Evolutionary conservation across 1,140 invertebrate species (phyloP), one percentile per base, ranked within the genome.

Genomic region (Aphelinus atriplicis): DNA sequence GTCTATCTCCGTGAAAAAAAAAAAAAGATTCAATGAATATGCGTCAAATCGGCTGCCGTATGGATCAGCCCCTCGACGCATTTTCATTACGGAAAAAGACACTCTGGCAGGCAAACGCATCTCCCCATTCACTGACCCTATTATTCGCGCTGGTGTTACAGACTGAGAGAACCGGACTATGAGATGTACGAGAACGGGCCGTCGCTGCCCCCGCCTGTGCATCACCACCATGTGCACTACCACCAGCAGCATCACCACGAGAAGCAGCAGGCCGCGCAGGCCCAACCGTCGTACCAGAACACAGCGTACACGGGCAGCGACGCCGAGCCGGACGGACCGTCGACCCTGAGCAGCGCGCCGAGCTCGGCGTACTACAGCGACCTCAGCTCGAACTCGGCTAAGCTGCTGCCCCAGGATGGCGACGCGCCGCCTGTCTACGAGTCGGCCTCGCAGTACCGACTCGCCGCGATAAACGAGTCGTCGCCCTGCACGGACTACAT

Each of bases 351-450:
- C 69, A 92, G 91, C 71, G 92, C 92, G 2, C 92, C 92, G 7
- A 92, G 91, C 79, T 92, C 91, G 83, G 92, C 92, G 3, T 93
- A 93, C 80, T 93, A 93, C 82, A 92, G 91, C 71, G 92, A 93
- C 82, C 84, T 92, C n/a, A 81, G 80, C 71, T 80, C 80, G 60
- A 81, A 79, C 66, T 81, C 81, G 7, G 74, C 82, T 1, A 84
- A 83, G 67, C 85, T 86, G 46, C 84, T 84, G 63, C 74, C 73
- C 61, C 80, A 82, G 72, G 81, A 74, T 46, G 68, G 81, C 76
- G 80, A 83, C 60, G 77, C 78, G 63, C 87, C 82, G 1, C 75
- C 75, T 7, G 62, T 76, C 9, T 76, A 76, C 64, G 75, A 76
- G 68, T 4, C 68, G 1, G 75, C 75, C 3, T 51, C 75, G 78